Base-by-base conservation (phyloP, 2,888 invertebrate species). In the Rotaria macrura region DNA sequence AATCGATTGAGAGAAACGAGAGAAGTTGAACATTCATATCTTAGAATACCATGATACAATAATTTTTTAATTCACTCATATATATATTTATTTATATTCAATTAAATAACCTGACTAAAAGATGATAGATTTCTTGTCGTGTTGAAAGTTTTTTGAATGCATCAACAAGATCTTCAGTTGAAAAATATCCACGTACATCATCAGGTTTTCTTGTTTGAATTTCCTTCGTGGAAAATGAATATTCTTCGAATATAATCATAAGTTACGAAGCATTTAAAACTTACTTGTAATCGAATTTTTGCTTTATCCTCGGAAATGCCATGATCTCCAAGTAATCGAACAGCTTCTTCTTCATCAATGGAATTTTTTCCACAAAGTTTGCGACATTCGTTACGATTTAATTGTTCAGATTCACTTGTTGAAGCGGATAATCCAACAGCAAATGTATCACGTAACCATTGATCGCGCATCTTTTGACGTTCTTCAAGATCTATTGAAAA, bases 101-200 rank as follows among this genome's bases (percentile, higher is more conserved):
- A 65, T 2, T 65, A 65, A 20, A 34, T 89, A 88, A 92, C 92
- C 92, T 91, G 86, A 93, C 92, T 89, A 93, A 90, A 65, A 93
- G 90, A 89, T 93, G 93, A 88, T 93, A 93, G 49, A 93, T 91
- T 89, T 93, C 93, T 29, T 93, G 93, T 87, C 93, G 89, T 2
- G 93, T 93, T n/a, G 92, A 91, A 25, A 93, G 90, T 88, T 93
- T 93, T 88, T 93, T 93, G 89, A 92, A 93, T 84, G 93, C 89
- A 83, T 92, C 92, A 65, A 92, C 91, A 89, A 93, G 93, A 88
- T 92, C 92, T 65, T 91, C 89, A 87, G 91, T 91, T 86, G 89
- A 91, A 38, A 93, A 90, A 85, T 91, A 89, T 7, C 92, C 92
- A 85, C 91, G 88, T 85, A 10, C 25, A 57, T 90, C 90, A 9